These are phyloP conservation scores for Eueides isabella DNA, from an alignment of 1,140 invertebrate genomes.

Conservation along the genomic window DNA sequence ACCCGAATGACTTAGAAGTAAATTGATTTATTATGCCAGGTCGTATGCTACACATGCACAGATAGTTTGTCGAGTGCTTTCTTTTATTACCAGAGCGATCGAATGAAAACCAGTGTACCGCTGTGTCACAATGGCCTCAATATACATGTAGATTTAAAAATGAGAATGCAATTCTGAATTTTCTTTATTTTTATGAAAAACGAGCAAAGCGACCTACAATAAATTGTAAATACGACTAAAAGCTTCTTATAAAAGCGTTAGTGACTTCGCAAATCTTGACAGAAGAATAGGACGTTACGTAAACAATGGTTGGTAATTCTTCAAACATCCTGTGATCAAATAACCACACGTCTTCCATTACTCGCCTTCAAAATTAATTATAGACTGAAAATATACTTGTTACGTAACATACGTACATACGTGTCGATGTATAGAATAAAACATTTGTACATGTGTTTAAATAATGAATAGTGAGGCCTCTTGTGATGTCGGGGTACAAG, in stretches of 20 bases:
- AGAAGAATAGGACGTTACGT: not conserved
- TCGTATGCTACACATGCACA: no score
- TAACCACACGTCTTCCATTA: not conserved
- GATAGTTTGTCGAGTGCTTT: no score
- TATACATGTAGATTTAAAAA: no score
- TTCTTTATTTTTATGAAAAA: not conserved
- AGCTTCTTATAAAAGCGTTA: not conserved
- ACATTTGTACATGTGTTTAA: no score
- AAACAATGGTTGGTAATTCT: not conserved
- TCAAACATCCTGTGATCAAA: not conserved
- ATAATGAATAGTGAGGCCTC: no score
- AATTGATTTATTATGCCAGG: no score
- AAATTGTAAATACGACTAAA: not conserved
- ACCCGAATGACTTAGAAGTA: no score
- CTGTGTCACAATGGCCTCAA: no score
- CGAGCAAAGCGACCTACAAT: not conserved
- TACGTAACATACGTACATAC: not conserved
- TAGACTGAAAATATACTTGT: not conserved
- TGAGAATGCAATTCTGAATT: no score
- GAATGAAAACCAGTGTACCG: no score
- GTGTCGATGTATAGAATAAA: not conserved
- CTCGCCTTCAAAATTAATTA: not conserved
- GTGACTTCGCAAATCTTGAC: not conserved
- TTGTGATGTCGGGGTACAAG: no score
- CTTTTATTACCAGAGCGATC: no score